Evolutionary conservation across 2,113 vertebrate species (phyloP), one percentile per base, ranked within the genome.

Genomic region (Oryzias melastigma): DNA sequence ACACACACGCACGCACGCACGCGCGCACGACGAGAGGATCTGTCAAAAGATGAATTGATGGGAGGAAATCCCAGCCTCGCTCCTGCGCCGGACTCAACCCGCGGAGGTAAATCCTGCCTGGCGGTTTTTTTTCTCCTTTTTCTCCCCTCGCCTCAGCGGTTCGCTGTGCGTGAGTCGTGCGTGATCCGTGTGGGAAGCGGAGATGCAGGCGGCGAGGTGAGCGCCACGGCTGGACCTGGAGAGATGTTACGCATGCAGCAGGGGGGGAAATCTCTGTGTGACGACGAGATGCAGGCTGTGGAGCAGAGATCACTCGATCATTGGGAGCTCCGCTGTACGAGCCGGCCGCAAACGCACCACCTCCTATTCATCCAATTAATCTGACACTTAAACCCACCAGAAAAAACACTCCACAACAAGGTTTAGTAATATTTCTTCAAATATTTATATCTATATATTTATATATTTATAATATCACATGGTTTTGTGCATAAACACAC

Each of bases 241-340:
- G 81, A 86, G 83, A 85, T 76, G 84, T 83, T 78, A 81, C 81
- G 82, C 83, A 78, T 63, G 71, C 83, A 85, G 85, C 77, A 78
- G 85, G 84, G 82, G 80, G 84, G 88, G 85, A 84, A 77, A 90
- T 82, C 89, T 90, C 89, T 40, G 67, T 61, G 51, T 90, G 90
- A 91, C 88, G 88, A 81, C 47, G 60, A 73, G 72, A 82, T 79
- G 24, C 65, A 50, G 75, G 75, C 78, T 69, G 74, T 68, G 57
- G 82, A 58, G 73, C 61, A 73, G 68, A 68, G 71, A 67, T 73
- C 62, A 65, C 70, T 78, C 70, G 75, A 77, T 68, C 74, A 54
- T 58, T 14, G 72, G 77, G 48, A 75, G 73, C 19, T 62, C 57
- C 53, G 62, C 65, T 64, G 58, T 35, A 35, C 60, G 16, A 17